Base-by-base conservation (phyloP, 2,888 invertebrate species). In the Pammene fasciana region DNA sequence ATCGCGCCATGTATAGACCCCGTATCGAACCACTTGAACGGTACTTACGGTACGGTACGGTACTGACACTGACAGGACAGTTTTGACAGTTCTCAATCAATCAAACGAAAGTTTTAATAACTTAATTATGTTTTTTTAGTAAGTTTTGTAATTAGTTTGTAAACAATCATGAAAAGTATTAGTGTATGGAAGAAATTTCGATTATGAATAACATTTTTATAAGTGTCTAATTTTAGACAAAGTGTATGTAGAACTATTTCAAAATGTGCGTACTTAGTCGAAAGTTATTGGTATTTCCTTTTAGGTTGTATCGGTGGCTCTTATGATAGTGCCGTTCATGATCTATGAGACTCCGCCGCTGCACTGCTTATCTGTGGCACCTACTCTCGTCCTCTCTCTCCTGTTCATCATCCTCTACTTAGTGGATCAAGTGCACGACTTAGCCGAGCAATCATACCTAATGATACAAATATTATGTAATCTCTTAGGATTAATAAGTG, bases 291-390 rank as follows among this genome's bases (percentile, higher is more conserved):
- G 75, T 84, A 81, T 82, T 91, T 89, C 82, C 82, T 90, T 91
- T 87, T 91, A 91, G 91, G 90, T 90, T 76, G 81, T 91, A 79
- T 85, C 92, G 77, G 75, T 91, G 85, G 76, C 89, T 75, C 87
- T 90, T 76, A 90, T 90, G 90, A 76, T 89, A 77, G 77, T 89
- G 71, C 90, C 91, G 74, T 88, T 89, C 78, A 72, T 86, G 72
- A 74, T 90, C 79, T 73, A 71, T 71, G 84, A 82, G 57, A 80
- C 85, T 61, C 82, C 81, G 60, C 72, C 78, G 65, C 76, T 85
- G 76, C 86, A 90, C 81, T 91, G 91, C 81, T 73, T 90, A 76
- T 86, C 89, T 65, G 84, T 85, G 71, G 83, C 90, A 14, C 91
- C 90, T 46, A 88, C 89, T 36, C 83, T 91, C 72, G 78, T 90